Percentiles rank a stretch among this genome's conserved stretches.
Conservation (phyloP, 2,113 vertebrate species). For the Numida meleagris region DNA sequence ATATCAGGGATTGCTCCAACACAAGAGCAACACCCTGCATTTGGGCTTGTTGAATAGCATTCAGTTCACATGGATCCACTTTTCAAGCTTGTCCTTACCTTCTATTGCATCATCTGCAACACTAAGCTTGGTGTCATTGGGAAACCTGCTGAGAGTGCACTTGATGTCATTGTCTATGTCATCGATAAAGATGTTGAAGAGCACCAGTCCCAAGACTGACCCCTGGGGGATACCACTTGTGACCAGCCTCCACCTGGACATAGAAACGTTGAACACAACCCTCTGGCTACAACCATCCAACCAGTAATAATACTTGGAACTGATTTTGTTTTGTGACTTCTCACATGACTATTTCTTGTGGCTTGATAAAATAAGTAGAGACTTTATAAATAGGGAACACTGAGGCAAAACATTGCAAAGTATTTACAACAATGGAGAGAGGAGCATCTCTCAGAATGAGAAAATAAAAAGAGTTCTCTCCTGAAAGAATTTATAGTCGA, state of each 20-base stretch:
- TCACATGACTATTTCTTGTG: not conserved
- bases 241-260: not conserved
- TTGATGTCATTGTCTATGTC: no score
- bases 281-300: not conserved
- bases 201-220: not conserved
- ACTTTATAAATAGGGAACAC: not conserved
- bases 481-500: not conserved
- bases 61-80: no score
- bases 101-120: no score
- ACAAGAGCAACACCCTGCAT: no score
- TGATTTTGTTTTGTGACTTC: not conserved
- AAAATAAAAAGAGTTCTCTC: not conserved
- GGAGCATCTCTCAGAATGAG: not conserved
- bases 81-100: no score
- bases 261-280: not conserved
- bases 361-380: not conserved
- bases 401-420: not conserved
- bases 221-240: not conserved
- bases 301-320: not conserved
- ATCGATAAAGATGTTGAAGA: not conserved
- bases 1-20: no score
- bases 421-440: not conserved
- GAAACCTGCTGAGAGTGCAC: not conserved
- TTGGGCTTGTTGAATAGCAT: no score
- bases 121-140: no score